Conservation (phyloP, 1,140 invertebrate genomes). For the Hesperophylax magnus region DNA sequence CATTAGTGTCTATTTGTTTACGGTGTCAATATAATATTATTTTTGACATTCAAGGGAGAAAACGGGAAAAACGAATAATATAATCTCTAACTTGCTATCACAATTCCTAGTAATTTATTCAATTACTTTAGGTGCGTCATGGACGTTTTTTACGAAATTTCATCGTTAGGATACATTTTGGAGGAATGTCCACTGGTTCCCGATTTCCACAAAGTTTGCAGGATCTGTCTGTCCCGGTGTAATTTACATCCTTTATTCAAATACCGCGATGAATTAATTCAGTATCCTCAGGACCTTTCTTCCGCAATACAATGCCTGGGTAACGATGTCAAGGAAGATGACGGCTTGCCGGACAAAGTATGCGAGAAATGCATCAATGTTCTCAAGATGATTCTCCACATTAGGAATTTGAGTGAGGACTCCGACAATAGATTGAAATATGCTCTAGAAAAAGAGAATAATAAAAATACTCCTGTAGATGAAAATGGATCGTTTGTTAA, state of each 20-base stretch:
- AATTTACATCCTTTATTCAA: conserved; percentile 1
- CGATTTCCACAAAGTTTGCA: conserved; percentile 5
- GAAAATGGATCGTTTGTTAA: neutral
- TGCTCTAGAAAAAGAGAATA: neutral
- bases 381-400: neutral
- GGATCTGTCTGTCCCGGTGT: neutral
- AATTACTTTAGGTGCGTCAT: too few species aligned
- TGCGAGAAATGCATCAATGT: neutral
- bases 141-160: too few species aligned
- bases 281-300: neutral
- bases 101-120: too few species aligned
- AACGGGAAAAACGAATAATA: too few species aligned
- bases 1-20: too few species aligned
- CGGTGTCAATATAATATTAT: too few species aligned
- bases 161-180: too few species aligned
- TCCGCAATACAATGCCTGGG: neutral
- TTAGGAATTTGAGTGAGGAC: neutral
- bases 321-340: neutral
- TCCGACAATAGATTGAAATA: neutral
- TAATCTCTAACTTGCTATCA: too few species aligned
- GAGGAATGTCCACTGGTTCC: neutral
- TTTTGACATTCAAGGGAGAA: too few species aligned
- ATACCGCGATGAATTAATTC: neutral
- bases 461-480: neutral
- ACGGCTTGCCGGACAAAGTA: neutral